These are phyloP conservation scores for Porites lutea DNA, from an alignment of 64 coral and sea anemone species.

Conservation along the genomic window DNA sequence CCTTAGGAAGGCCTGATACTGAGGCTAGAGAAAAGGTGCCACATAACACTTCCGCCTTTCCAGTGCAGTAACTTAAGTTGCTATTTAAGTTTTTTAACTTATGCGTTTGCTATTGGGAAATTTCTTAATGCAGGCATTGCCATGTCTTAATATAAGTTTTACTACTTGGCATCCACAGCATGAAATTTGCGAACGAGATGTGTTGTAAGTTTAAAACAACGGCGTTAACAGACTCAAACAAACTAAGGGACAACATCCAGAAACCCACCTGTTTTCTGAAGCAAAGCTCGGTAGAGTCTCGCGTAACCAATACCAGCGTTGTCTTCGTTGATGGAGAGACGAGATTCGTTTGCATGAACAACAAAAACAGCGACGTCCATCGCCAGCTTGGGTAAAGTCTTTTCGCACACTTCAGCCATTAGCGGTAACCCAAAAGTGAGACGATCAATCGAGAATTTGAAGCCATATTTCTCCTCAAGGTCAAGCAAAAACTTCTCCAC, in stretches of 20 bases:
- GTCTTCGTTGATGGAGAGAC: constrained; percentile 62
- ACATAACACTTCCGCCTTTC: too few relatives aligned
- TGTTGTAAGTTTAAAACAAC: constrained; percentile 51
- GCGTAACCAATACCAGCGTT: constrained; percentile 72
- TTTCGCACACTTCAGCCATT: constrained; percentile 40
- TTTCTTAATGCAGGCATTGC: too few relatives aligned
- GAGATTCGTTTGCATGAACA: constrained; percentile 77
- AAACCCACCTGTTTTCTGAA: constrained; percentile 54
- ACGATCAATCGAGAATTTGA: neutral
- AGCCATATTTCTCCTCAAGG: neutral
- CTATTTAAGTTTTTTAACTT: too few relatives aligned
- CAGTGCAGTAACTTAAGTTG: too few relatives aligned
- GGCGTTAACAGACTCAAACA: too few relatives aligned
- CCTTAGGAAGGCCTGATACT: too few relatives aligned
- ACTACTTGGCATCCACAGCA: too few relatives aligned
- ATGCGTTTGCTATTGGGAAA: too few relatives aligned
- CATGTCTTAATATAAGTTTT: too few relatives aligned
- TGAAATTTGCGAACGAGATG: neutral
- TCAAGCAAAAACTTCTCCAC: constrained; percentile 28
- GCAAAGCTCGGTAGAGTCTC: constrained; percentile 64
- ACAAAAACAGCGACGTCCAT: constrained; percentile 75
- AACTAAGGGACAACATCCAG: neutral
- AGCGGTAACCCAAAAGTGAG: constrained; percentile 54
- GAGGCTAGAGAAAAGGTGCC: too few relatives aligned
- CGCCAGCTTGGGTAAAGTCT: neutral